Evolutionary conservation across 2,888 invertebrate genomes (phyloP).

Genomic region (Euzophera pinguis): DNA sequence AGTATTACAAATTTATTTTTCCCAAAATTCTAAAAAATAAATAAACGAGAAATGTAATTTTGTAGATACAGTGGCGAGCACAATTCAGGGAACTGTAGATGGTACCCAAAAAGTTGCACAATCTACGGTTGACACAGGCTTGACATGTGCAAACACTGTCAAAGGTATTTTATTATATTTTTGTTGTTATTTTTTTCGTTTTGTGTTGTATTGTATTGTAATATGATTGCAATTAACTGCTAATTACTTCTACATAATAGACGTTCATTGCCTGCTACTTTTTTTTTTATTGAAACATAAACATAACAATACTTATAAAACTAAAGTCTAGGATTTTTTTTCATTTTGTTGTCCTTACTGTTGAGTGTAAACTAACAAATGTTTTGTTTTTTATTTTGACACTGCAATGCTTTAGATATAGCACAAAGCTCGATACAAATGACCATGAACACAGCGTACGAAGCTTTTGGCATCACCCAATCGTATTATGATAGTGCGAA

Average conservation of each 20-base stretch:
- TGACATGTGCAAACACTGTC: slow-evolving; percentile 48
- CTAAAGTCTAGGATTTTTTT: too few relatives aligned
- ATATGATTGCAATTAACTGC: too few relatives aligned
- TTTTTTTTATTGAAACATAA: too few relatives aligned
- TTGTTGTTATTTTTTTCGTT: slow-evolving; percentile 18
- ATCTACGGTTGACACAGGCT: slow-evolving; percentile 48
- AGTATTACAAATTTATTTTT: too few relatives aligned
- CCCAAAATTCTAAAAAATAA: too few relatives aligned
- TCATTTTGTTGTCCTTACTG: too few relatives aligned
- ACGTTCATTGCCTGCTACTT: too few relatives aligned
- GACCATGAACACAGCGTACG: slow-evolving; percentile 47
- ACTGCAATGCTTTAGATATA: slow-evolving; percentile 46
- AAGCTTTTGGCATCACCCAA: slow-evolving; percentile 52
- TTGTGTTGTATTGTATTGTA: slow-evolving; percentile 15
- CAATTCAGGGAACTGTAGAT: slow-evolving; percentile 44
- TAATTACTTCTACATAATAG: too few relatives aligned
- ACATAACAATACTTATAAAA: too few relatives aligned
- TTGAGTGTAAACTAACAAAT: slow-evolving; percentile 23
- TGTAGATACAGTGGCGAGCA: slow-evolving; percentile 49
- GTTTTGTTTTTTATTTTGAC: slow-evolving; percentile 31
- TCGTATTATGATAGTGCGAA: slow-evolving; percentile 52
- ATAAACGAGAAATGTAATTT: slow-evolving; percentile 22
- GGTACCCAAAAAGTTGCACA: slow-evolving; percentile 47
- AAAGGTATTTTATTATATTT: slow-evolving; percentile 45
- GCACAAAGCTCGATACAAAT: slow-evolving; percentile 50